phyloP scores from a whole-genome alignment of 64 coral and sea anemone genomes.

The Stichodactyla mertensii region DNA sequence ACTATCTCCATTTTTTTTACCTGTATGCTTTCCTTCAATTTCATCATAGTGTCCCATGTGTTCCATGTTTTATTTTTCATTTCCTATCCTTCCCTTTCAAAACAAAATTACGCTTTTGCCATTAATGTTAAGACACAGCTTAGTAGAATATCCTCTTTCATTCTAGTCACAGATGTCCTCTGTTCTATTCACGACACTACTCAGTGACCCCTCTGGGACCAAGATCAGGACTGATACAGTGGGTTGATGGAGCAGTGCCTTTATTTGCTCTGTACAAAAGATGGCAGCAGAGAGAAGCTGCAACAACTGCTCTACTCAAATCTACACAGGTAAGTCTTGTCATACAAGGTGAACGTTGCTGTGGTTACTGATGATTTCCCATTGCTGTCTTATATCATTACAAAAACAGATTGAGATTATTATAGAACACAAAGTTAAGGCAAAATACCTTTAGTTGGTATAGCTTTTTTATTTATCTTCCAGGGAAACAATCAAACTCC shows the following conservation, averaged over 20 bases:
- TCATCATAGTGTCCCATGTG: background rate
- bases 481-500: conserved; percentile 77
- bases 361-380: background rate
- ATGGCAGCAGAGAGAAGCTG: conserved; percentile 93
- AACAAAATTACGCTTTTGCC: too few species aligned
- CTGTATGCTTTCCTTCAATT: background rate
- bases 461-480: background rate
- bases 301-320: conserved; percentile 64
- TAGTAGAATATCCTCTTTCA: background rate
- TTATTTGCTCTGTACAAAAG: conserved; percentile 94
- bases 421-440: background rate
- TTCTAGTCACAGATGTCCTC: conserved; percentile 60
- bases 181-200: conserved; percentile 94
- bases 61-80: background rate
- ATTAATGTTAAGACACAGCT: background rate
- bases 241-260: conserved; percentile 98
- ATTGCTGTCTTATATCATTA: background rate
- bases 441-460: background rate
- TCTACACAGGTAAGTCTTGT: conserved; percentile 58
- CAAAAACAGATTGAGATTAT: background rate
- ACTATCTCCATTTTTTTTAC: too few species aligned
- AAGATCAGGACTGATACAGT: conserved; percentile 93
- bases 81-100: background rate
- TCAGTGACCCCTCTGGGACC: conserved; percentile 97
- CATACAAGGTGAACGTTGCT: background rate